Conservation (phyloP, 2,113 vertebrate genomes). For the Rhinolophus ferrumequinum region DNA sequence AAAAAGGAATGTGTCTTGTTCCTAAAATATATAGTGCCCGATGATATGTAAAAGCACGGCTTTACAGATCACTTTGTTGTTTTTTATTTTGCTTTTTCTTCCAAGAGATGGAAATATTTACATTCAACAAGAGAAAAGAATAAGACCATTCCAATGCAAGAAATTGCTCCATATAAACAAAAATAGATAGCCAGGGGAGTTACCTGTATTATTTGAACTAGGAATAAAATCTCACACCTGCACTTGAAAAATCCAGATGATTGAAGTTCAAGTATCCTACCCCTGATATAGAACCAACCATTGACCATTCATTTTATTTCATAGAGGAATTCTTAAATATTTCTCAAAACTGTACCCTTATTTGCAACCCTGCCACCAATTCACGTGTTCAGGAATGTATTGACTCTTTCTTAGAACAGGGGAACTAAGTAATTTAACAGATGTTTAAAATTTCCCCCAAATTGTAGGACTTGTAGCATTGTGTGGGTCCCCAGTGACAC, state of each 20-base stretch:
- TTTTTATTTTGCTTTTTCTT: not conserved
- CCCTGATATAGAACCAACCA: not conserved
- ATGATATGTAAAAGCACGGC: not conserved
- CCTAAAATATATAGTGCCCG: not conserved
- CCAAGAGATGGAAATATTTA: conserved; percentile 63
- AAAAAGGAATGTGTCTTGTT: not conserved
- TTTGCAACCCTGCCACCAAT: not conserved
- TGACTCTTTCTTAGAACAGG: not conserved
- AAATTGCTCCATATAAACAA: not conserved
- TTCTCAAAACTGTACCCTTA: not conserved
- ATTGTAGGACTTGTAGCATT: not conserved
- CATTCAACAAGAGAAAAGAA: not conserved
- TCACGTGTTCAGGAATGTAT: not conserved
- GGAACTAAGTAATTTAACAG: not conserved
- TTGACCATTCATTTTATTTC: not conserved
- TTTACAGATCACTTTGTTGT: conserved; percentile 21
- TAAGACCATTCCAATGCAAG: not conserved
- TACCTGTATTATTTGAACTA: not conserved
- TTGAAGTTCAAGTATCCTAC: not conserved
- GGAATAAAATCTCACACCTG: not conserved
- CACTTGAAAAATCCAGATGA: not conserved
- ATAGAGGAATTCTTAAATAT: not conserved
- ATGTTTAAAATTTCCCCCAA: not conserved
- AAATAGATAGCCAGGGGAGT: not conserved
- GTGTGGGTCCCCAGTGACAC: not conserved